Percentiles rank a stretch among this genome's conserved stretches.
phyloP scores from a whole-genome alignment of 2,113 vertebrate species.

The Myotis lucifugus region DNA sequence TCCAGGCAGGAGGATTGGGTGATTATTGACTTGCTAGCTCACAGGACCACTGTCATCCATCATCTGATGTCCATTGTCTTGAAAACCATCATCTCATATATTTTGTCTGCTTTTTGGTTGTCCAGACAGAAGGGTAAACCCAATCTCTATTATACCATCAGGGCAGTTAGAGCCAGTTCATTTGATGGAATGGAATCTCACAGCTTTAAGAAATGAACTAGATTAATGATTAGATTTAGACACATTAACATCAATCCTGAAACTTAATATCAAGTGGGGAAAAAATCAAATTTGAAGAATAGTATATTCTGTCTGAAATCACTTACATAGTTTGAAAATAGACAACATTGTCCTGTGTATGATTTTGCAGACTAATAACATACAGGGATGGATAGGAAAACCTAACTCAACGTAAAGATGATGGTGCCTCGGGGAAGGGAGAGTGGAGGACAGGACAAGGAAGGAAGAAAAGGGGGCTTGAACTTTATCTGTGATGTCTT shows the following conservation, averaged over 20 bases:
- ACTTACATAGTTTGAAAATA: neutral
- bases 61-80: neutral
- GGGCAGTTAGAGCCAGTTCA: neutral
- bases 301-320: neutral
- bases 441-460: neutral
- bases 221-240: neutral
- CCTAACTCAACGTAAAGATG: rapidly evolving
- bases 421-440: neutral
- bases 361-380: neutral
- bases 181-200: neutral
- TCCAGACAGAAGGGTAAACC: neutral
- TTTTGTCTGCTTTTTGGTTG: neutral
- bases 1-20: neutral
- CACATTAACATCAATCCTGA: neutral
- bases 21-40: rapidly evolving
- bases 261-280: neutral
- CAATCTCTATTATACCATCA: neutral
- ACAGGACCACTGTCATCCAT: neutral
- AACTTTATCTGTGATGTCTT: neutral
- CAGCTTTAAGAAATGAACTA: neutral
- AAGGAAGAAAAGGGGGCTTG: neutral
- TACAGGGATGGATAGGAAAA: neutral
- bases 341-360: too few species aligned
- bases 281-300: neutral
- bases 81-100: neutral